These are phyloP conservation scores for Nasonia giraulti DNA, from an alignment of 1,140 invertebrate genomes.

Conservation along the genomic window DNA sequence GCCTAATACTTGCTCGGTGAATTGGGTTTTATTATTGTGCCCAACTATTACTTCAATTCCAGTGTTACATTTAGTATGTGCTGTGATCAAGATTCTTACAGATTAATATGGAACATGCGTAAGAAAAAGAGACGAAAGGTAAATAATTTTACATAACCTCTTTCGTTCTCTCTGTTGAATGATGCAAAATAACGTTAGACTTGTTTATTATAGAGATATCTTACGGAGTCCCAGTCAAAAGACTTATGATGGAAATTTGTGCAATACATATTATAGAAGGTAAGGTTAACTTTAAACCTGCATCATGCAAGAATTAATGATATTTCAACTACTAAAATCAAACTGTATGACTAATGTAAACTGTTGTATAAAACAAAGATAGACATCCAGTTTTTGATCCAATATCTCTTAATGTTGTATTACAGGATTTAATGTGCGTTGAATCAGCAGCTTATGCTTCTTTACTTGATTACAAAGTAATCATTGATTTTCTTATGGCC, in stretches of 20 bases:
- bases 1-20: not conserved
- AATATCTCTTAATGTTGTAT: not conserved
- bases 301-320: not conserved
- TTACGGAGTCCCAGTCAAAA: not conserved
- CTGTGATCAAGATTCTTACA: conserved; percentile 33
- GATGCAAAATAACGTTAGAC: not conserved
- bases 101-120: conserved; percentile 36
- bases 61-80: conserved; percentile 30
- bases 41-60: not conserved
- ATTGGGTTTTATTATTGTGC: not conserved
- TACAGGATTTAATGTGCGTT: not conserved
- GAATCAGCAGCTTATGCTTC: not conserved
- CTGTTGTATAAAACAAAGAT: too few species aligned
- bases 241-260: conserved; percentile 4
- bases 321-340: conserved; percentile 1
- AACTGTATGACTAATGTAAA: not conserved
- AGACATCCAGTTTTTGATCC: not conserved
- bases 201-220: conserved; percentile 28
- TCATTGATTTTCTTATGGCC: not conserved
- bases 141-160: conserved; percentile 39
- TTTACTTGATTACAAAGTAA: not conserved
- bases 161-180: not conserved
- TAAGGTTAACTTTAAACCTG: not conserved
- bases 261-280: conserved; percentile 18
- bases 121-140: conserved; percentile 49